Conservation (phyloP, 2,888 invertebrate genomes). For the Euplexia lucipara region DNA sequence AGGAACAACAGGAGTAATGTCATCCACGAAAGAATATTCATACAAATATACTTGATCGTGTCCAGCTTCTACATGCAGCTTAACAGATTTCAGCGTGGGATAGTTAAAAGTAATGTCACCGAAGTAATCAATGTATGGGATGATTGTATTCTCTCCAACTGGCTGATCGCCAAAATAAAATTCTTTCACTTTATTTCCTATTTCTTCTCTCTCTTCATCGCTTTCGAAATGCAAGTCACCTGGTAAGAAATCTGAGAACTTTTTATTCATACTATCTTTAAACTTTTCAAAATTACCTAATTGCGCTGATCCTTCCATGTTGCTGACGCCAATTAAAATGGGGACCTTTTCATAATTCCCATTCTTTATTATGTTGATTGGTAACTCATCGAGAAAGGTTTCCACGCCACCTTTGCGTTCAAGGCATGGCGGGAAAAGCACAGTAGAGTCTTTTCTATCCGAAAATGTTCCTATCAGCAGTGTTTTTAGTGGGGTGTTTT, state of each 20-base stretch:
- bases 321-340: slow-evolving; percentile 40
- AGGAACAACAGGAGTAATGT: slow-evolving; percentile 62
- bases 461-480: slow-evolving; percentile 43
- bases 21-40: slow-evolving; percentile 71
- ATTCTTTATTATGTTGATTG: slow-evolving; percentile 41
- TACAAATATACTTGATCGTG: slow-evolving; percentile 72
- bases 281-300: slow-evolving; percentile 38
- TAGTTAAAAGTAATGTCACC: slow-evolving; percentile 78
- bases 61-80: slow-evolving; percentile 62
- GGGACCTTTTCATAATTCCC: slow-evolving; percentile 45
- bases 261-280: slow-evolving; percentile 67
- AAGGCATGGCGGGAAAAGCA: slow-evolving; percentile 41
- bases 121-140: slow-evolving; percentile 66
- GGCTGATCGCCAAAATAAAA: slow-evolving; percentile 73
- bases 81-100: slow-evolving; percentile 67
- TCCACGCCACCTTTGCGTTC: slow-evolving; percentile 28
- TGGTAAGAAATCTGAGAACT: slow-evolving; percentile 73
- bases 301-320: slow-evolving; percentile 44
- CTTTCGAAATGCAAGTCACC: slow-evolving; percentile 69
- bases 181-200: slow-evolving; percentile 65
- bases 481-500: slow-evolving; percentile 48
- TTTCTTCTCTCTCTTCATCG: slow-evolving; percentile 61
- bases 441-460: slow-evolving; percentile 24
- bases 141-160: slow-evolving; percentile 56
- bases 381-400: slow-evolving; percentile 32